A percentile compares a stretch with the other conserved stretches of the same genome.
phyloP scores from a whole-genome alignment of 2,888 invertebrate species.

The Eremobia ochroleuca region DNA sequence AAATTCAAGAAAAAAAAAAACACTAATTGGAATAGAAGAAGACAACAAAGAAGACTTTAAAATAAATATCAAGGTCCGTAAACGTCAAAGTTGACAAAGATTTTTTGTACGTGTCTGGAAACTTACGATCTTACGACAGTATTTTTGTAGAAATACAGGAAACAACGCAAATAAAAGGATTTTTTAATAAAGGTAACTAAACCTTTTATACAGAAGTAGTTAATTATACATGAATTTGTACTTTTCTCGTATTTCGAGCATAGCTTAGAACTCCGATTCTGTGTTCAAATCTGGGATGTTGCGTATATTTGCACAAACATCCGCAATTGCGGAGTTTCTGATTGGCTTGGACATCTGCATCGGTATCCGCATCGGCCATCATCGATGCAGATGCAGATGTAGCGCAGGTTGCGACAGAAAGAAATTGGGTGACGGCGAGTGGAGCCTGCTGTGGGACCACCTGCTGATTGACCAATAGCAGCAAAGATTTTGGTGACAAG shows the following conservation, averaged over 20 bases:
- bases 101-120: constrained; percentile 9
- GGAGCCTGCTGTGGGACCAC: too few relatives aligned
- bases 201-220: not conserved
- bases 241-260: not conserved
- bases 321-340: not conserved
- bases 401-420: too few relatives aligned
- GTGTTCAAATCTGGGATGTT: not conserved
- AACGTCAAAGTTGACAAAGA: constrained; percentile 44
- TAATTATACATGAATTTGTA: not conserved
- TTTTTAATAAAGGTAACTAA: not conserved
- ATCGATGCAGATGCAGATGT: not conserved
- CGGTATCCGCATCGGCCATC: not conserved
- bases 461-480: too few relatives aligned
- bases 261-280: not conserved
- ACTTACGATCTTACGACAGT: not conserved
- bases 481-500: too few relatives aligned
- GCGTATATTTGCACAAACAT: not conserved
- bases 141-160: constrained; percentile 13
- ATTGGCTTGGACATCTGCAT: not conserved
- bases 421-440: too few relatives aligned
- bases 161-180: constrained; percentile 1
- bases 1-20: constrained; percentile 11
- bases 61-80: not conserved
- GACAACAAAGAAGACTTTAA: not conserved
- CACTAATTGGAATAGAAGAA: not conserved